phyloP scores from a whole-genome alignment of 2,797 vertebrate species.

The Manis crassicaudata region DNA sequence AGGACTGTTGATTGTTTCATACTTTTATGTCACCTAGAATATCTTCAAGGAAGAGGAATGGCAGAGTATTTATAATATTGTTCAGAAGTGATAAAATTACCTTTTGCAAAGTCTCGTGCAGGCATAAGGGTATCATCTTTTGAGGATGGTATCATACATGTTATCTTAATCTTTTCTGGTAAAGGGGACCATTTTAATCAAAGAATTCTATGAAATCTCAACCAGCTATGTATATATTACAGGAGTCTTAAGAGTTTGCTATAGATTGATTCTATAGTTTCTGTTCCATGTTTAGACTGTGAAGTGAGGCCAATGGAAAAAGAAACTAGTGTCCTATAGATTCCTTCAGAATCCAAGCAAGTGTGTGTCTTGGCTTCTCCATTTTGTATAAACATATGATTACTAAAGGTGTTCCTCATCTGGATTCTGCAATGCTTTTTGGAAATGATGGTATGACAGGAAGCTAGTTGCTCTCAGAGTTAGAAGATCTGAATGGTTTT shows the following conservation, averaged over 20 bases:
- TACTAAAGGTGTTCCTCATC: not conserved
- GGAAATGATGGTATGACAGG: not conserved
- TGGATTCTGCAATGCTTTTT: not conserved
- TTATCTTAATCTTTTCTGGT: not conserved
- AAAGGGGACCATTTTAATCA: not conserved
- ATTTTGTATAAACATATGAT: not conserved
- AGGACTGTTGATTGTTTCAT: not conserved
- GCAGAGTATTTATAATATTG: not conserved
- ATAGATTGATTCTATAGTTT: not conserved
- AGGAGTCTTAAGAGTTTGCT: not conserved
- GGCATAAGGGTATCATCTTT: not conserved
- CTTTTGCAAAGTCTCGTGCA: not conserved
- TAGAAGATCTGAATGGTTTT: not conserved
- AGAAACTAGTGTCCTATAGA: not conserved
- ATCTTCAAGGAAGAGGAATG: not conserved
- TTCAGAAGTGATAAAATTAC: not conserved
- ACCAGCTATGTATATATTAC: not conserved
- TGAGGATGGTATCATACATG: not conserved
- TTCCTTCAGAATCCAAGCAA: not conserved
- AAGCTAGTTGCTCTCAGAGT: not conserved
- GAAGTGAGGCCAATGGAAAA: not conserved
- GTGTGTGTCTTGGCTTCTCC: not conserved
- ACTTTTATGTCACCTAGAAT: not conserved
- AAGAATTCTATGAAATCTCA: not conserved
- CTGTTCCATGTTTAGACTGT: not conserved